Evolutionary conservation across 2,888 invertebrate species (phyloP).

Genomic region (Pheosia gnoma): DNA sequence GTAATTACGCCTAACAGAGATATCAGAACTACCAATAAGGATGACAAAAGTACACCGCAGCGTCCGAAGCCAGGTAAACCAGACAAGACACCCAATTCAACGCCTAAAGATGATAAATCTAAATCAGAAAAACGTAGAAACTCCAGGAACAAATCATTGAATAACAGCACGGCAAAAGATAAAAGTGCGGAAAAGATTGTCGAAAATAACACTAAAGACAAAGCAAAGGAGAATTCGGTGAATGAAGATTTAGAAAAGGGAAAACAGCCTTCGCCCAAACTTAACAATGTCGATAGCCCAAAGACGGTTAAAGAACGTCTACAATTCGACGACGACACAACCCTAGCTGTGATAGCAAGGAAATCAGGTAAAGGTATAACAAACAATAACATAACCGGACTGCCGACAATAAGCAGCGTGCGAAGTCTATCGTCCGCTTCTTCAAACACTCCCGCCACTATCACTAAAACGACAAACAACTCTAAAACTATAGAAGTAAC

Average conservation of each 20-base stretch:
- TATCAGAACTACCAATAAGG: constrained; percentile 4
- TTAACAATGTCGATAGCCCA: constrained; percentile 23
- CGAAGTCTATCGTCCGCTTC: constrained; percentile 59
- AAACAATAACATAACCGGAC: constrained; percentile 34
- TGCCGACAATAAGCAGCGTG: constrained; percentile 69
- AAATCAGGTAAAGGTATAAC: constrained; percentile 38
- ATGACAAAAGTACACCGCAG: constrained; percentile 28
- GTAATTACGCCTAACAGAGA: neutral
- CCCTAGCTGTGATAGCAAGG: constrained; percentile 58
- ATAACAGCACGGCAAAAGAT: constrained; percentile 39
- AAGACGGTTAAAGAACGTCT: constrained; percentile 51
- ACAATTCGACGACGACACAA: constrained; percentile 62
- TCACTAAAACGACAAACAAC: constrained; percentile 29
- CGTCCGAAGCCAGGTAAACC: constrained; percentile 33
- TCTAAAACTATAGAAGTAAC: constrained; percentile 48
- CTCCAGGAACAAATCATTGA: constrained; percentile 57
- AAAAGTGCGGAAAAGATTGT: constrained; percentile 29
- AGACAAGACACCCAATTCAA: constrained; percentile 38
- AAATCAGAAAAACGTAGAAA: constrained; percentile 50
- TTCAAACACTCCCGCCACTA: constrained; percentile 28
- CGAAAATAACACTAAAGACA: constrained; percentile 34
- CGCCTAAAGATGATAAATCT: constrained; percentile 40
- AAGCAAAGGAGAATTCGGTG: constrained; percentile 22
- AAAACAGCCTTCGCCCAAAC: constrained; percentile 16
- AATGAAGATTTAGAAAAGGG: constrained; percentile 10